phyloP scores from a whole-genome alignment of 92 coral and sea anemone species.

The Pocillopora meandrina region DNA sequence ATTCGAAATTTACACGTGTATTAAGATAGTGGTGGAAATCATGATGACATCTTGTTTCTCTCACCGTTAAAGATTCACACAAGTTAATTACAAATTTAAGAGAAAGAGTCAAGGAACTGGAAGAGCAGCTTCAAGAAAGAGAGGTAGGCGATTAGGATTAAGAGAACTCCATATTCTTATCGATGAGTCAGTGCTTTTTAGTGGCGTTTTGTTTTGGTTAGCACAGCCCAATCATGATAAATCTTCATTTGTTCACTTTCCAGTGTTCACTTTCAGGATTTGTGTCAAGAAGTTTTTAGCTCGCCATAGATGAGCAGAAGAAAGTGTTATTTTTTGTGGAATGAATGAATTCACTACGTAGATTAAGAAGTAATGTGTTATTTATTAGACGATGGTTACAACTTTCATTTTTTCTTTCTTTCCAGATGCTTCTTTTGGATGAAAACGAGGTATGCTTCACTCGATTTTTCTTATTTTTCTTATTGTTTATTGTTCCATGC shows the following conservation, averaged over 20 bases:
- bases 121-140: conserved; percentile 80
- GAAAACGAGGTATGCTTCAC: conserved; percentile 77
- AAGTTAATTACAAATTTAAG: conserved; percentile 72
- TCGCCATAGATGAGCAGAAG: no score
- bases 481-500: neutral
- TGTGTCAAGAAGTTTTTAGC: no score
- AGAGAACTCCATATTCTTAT: neutral
- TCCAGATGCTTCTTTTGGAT: conserved; percentile 57
- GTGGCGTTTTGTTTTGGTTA: neutral
- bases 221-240: no score
- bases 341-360: neutral
- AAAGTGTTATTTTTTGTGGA: neutral
- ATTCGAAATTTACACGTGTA: neutral
- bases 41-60: neutral
- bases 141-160: conserved; percentile 48
- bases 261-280: no score
- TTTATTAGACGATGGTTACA: neutral
- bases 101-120: conserved; percentile 80
- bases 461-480: neutral
- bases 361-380: neutral
- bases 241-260: no score
- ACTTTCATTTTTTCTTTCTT: neutral
- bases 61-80: conserved; percentile 30
- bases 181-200: neutral
- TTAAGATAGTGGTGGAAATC: neutral